Percentiles rank a stretch among this genome's conserved stretches.
Conservation (phyloP, 1,140 invertebrate genomes). For the Drosophila fuyamai region DNA sequence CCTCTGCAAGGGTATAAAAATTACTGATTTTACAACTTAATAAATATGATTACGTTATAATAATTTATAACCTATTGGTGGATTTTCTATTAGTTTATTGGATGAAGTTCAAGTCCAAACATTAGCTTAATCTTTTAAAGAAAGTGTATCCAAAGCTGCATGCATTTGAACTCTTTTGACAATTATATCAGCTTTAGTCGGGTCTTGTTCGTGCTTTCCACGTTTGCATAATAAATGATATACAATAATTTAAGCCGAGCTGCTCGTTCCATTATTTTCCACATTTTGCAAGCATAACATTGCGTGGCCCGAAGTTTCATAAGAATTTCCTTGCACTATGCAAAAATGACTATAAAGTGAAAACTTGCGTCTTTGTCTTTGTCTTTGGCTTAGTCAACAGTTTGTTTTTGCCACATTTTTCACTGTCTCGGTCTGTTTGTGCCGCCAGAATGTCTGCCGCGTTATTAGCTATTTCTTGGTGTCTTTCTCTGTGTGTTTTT, state of each 20-base stretch:
- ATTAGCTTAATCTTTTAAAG: neutral
- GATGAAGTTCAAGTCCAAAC: neutral
- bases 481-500: conserved; percentile 15
- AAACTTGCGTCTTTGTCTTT: conserved; percentile 33
- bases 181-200: conserved; percentile 16
- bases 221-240: conserved; percentile 39
- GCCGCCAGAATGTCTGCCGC: conserved; percentile 44
- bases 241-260: conserved; percentile 23
- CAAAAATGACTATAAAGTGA: conserved; percentile 44
- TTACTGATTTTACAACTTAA: conserved; percentile 22
- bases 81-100: neutral
- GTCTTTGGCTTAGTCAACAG: conserved; percentile 40
- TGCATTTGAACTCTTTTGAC: neutral
- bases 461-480: conserved; percentile 25
- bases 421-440: conserved; percentile 41
- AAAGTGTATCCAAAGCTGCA: conserved; percentile 13
- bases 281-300: conserved; percentile 43
- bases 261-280: conserved; percentile 7
- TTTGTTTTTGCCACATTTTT: conserved; percentile 21
- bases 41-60: conserved; percentile 23
- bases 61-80: neutral
- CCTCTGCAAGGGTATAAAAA: too few relatives aligned
- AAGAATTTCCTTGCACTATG: conserved; percentile 61
- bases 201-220: neutral
- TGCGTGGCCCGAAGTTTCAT: conserved; percentile 37